Evolutionary conservation across 1,140 invertebrate species (phyloP).

Genomic region (Zophobas morio): DNA sequence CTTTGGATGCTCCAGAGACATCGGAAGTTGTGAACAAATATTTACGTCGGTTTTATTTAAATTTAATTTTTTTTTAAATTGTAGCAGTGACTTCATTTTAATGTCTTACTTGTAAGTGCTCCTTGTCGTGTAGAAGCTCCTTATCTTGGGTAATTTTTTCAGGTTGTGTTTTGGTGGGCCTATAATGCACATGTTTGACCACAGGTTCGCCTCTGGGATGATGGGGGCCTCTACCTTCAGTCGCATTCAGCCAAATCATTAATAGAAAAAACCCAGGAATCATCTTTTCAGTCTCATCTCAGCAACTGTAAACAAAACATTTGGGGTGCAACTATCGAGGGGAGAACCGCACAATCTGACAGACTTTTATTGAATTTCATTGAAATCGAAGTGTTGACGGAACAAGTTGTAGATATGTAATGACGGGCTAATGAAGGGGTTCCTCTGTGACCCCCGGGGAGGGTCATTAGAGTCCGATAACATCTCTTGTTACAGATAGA

Average conservation of each 20-base stretch:
- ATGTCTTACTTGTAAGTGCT: slow-evolving; percentile 69
- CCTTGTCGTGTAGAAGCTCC: slow-evolving; percentile 78
- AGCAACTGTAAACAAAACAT: slow-evolving; percentile 40
- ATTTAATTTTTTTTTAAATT: slow-evolving; percentile 32
- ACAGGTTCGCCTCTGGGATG: slow-evolving; percentile 76
- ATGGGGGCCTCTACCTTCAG: slow-evolving; percentile 79
- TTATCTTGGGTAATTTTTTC: slow-evolving; percentile 77
- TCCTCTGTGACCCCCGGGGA: slow-evolving; percentile 57
- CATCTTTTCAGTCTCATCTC: slow-evolving; percentile 33
- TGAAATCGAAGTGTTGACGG: slow-evolving; percentile 65
- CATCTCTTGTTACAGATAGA: slow-evolving; percentile 64
- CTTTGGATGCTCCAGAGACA: no score
- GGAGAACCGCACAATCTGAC: slow-evolving; percentile 25
- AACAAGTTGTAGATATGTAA: slow-evolving; percentile 60
- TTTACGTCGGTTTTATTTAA: slow-evolving; percentile 68
- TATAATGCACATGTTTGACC: slow-evolving; percentile 74
- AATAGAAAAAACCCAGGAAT: slow-evolving; percentile 34
- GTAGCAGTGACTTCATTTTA: no score
- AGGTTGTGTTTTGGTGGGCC: slow-evolving; percentile 66
- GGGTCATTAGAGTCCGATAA: slow-evolving; percentile 65
- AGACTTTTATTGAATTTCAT: slow-evolving; percentile 63
- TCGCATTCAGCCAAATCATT: slow-evolving; percentile 45
- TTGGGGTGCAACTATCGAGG: slow-evolving; percentile 18
- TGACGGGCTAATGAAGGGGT: slow-evolving; percentile 64
- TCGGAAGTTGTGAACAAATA: no score